phyloP scores from a whole-genome alignment of 1,140 invertebrate genomes.

The Drosophila triauraria region DNA sequence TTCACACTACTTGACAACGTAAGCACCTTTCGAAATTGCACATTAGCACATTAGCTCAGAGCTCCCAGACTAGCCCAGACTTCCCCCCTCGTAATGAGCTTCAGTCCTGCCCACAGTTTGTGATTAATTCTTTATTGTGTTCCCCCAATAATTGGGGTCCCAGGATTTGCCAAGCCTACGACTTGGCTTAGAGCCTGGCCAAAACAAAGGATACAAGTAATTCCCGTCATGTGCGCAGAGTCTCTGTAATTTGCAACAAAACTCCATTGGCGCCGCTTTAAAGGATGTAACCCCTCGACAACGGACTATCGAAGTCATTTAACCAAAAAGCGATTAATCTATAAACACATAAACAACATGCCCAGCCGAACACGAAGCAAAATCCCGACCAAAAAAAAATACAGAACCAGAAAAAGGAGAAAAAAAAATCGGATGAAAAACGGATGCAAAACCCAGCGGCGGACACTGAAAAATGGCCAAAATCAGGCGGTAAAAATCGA shows the following conservation, averaged over 20 bases:
- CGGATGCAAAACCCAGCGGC: conserved; percentile 28
- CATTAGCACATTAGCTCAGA: conserved; percentile 77
- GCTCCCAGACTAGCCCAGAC: background rate
- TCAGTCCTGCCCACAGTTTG: conserved; percentile 37
- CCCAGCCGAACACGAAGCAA: conserved; percentile 27
- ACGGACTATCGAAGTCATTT: conserved; percentile 76
- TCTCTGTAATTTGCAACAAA: conserved; percentile 55
- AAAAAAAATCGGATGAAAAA: conserved; percentile 32
- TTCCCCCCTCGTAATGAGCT: conserved; percentile 31
- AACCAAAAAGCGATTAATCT: conserved; percentile 84
- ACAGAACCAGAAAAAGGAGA: conserved; percentile 2
- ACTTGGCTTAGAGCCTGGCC: conserved; percentile 10
- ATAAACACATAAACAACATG: conserved; percentile 84
- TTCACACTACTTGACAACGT: conserved; percentile 84
- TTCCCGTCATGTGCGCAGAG: conserved; percentile 11
- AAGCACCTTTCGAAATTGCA: conserved; percentile 82
- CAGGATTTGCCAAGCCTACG: conserved; percentile 13
- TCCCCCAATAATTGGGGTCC: conserved; percentile 43
- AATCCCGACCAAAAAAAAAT: background rate
- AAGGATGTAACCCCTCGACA: conserved; percentile 15
- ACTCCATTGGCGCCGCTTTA: conserved; percentile 23
- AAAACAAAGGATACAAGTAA: conserved; percentile 14
- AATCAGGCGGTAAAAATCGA: conserved; percentile 81
- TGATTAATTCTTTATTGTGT: conserved; percentile 80
- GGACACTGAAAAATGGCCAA: conserved; percentile 80